phyloP scores from a whole-genome alignment of 2,113 vertebrate genomes.

The Salminus brasiliensis region DNA sequence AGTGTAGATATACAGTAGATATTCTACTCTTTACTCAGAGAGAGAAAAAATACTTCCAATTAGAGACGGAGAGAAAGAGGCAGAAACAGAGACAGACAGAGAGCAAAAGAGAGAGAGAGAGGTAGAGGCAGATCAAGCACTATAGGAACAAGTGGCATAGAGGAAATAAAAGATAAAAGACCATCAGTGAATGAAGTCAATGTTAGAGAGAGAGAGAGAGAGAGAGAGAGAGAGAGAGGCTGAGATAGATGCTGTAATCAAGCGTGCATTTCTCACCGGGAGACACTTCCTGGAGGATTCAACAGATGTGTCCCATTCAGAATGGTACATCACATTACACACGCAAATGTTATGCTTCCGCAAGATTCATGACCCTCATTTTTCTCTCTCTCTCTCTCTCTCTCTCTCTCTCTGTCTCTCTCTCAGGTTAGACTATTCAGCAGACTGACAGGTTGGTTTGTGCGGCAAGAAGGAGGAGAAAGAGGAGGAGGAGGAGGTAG shows the following conservation, averaged over 20 bases:
- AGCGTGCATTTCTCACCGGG: constrained; percentile 43
- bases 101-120: neutral
- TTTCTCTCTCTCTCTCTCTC: neutral
- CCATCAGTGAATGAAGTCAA: constrained; percentile 23
- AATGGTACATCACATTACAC: constrained; percentile 50
- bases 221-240: constrained; percentile 12
- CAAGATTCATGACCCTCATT: constrained; percentile 48
- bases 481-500: neutral
- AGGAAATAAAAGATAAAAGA: constrained; percentile 2
- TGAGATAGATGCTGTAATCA: constrained; percentile 53
- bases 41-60: too few relatives aligned
- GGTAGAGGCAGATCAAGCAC: neutral
- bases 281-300: constrained; percentile 34
- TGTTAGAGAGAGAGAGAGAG: constrained; percentile 25
- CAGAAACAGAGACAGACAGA: constrained; percentile 22
- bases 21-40: too few relatives aligned
- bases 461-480: constrained; percentile 28
- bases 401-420: constrained; percentile 8
- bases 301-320: constrained; percentile 56
- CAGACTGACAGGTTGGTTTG: constrained; percentile 23
- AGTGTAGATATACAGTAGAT: too few relatives aligned
- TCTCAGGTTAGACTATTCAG: neutral
- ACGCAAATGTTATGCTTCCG: constrained; percentile 62
- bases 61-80: neutral
- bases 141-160: too few relatives aligned